Evolutionary conservation across 2,888 invertebrate species (phyloP), one percentile per base, ranked within the genome.

Genomic region (Strigamia maritima): DNA sequence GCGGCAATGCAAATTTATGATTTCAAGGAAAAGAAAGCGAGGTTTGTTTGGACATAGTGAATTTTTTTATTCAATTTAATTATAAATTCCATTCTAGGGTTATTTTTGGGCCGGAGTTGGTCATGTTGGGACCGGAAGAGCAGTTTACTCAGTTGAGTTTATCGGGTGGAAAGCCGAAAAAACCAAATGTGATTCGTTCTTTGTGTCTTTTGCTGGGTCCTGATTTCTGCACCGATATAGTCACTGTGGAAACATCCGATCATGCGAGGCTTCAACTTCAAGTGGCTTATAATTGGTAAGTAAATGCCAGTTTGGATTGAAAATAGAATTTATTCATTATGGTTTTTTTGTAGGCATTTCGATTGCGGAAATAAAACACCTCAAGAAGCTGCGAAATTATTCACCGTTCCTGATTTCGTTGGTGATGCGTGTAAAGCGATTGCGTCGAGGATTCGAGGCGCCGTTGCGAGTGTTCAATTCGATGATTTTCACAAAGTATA

Each of bases 1-100:
- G 87, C 87, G 12, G 87, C 87, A 76, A 87, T 88, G 14, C 88
- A 88, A 83, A 86, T 88, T 70, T 88, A 88, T 82, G 88, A 88
- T 82, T 88, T 87, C 82, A 88, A 88, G 81, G 86, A 86, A 80
- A 88, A 88, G 82, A 86, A 85, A 83, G 87, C 88, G 8, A 81
- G 84, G 84, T 84, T 79, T 40, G 79, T 26, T 49, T 60, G 7
- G 3, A 22, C 3, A n/a, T 26, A 2, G 22, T 14, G 16, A 19
- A 6, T 16, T 76, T 28, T 76, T 28, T 77, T 16, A 38, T 10
- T 38, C 40, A n/a, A n/a, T n/a, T n/a, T n/a, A n/a, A n/a, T 49
- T 49, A 12, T 79, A 7, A 70, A 83, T 84, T 26, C n/a, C n/a
- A n/a, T n/a, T n/a, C n/a, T 82, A 87, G 88, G 79, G 88, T 88